phyloP scores from a whole-genome alignment of 2,888 invertebrate species.

The Philhelius pedissequus region DNA sequence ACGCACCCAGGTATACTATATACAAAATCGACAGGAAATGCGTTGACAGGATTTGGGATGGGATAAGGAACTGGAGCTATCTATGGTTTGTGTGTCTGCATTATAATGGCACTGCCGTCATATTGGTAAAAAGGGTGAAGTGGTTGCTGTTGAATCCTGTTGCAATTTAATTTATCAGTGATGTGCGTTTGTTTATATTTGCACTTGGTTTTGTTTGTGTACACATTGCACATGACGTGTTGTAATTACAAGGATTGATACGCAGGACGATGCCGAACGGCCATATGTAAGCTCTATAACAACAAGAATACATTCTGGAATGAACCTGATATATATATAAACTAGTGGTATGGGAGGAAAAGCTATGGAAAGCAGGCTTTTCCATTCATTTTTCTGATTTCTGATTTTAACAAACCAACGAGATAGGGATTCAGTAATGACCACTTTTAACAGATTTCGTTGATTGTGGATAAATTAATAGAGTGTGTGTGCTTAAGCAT shows the following conservation, averaged over 20 bases:
- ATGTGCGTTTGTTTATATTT: slow-evolving; percentile 67
- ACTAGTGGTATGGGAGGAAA: not conserved
- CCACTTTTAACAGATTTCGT: slow-evolving; percentile 6
- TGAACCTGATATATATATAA: not conserved
- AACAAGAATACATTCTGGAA: not conserved
- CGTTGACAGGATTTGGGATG: slow-evolving; percentile 52
- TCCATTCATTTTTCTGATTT: not conserved
- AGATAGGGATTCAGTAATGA: not conserved
- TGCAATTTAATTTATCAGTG: slow-evolving; percentile 44
- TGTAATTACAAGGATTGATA: slow-evolving; percentile 68
- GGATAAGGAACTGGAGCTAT: not conserved
- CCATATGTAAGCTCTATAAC: not conserved
- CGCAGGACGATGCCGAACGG: not conserved
- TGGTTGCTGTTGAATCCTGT: not conserved
- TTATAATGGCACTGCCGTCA: not conserved
- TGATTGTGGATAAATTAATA: slow-evolving; percentile 29
- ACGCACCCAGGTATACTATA: slow-evolving; percentile 47
- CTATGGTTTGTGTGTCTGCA: not conserved
- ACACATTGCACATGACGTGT: slow-evolving; percentile 69
- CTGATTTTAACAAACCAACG: not conserved
- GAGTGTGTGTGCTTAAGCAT: slow-evolving; percentile 23
- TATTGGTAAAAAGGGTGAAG: not conserved
- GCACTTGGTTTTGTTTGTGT: slow-evolving; percentile 65
- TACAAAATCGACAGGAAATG: slow-evolving; percentile 53
- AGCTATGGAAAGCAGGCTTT: not conserved